Evolutionary conservation across 2,113 vertebrate genomes (phyloP), one percentile per base, ranked within the genome.

Genomic region (Rhizomys pruinosus): DNA sequence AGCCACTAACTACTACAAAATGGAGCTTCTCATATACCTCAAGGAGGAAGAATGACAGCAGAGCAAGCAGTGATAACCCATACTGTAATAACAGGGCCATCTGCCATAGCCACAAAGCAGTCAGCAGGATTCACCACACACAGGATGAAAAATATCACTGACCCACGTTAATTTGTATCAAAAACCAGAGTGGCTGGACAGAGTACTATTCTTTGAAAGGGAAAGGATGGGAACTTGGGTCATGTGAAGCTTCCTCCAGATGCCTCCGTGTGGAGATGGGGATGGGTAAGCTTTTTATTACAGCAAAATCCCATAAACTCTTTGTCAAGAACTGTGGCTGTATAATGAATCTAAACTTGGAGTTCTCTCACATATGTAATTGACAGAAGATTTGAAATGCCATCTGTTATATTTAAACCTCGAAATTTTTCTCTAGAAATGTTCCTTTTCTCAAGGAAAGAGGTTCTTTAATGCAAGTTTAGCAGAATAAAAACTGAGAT

Each of bases 321-420:
- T 84, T 71, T 76, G 44, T 87, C 82, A 89, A 77, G 72, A 96
- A 92, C 57, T 78, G 27, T 88, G 92, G 92, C 95, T 90, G 66
- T 72, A 88, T 89, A 91, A 95, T 91, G 52, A 91, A 91, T 81
- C 91, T 95, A 97, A 96, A 94, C 90, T 69, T 89, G 92, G 71
- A 95, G 42, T 91, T 90, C 52, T 85, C 77, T 92, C 93, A 96
- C 87, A 94, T 82, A 94, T 80, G 87, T 68, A 96, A 94, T 32
- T 87, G 96, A 95, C 90, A 96, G 81, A 94, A 91, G 84, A 93
- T 66, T 72, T 80, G 84, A 95, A 95, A 96, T 59, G 37, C 96
- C 96, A 96, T 97, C 95, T 97, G 96, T 66, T 96, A 84, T 86
- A 91, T 88, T 96, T 93, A 93, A 96, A 86, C 82, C 78, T 90